These are phyloP conservation scores for Eretmochelys imbricata DNA, from an alignment of 2,113 vertebrate genomes.

Conservation along the genomic window DNA sequence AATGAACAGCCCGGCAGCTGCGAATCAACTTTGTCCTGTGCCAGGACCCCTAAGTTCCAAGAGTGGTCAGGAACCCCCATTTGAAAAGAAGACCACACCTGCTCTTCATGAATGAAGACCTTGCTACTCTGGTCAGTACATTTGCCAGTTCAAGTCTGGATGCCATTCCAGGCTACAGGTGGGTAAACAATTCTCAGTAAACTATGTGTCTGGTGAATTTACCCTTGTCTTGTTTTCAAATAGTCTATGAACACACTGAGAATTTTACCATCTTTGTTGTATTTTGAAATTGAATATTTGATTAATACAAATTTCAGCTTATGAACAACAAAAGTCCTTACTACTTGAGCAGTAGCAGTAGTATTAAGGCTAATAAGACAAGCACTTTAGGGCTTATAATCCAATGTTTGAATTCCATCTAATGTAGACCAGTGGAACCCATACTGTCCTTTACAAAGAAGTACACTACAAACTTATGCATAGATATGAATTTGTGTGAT, in stretches of 20 bases:
- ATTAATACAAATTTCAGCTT: slow-evolving; percentile 6
- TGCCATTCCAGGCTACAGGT: not conserved
- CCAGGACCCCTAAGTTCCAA: not conserved
- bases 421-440: not conserved
- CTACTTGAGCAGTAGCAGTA: not conserved
- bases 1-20: not conserved
- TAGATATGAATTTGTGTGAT: not conserved
- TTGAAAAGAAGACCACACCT: not conserved
- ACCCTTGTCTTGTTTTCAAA: not conserved
- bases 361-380: not conserved
- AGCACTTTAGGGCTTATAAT: not conserved
- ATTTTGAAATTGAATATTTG: slow-evolving; percentile 16
- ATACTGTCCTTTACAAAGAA: not conserved
- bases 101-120: not conserved
- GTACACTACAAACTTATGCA: not conserved
- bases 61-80: not conserved
- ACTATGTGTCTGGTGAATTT: not conserved
- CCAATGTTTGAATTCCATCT: not conserved
- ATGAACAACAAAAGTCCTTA: not conserved
- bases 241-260: not conserved
- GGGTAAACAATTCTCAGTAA: not conserved
- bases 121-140: not conserved
- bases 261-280: not conserved
- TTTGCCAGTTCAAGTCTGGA: not conserved
- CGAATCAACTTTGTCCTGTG: not conserved